phyloP scores from a whole-genome alignment of 1,140 invertebrate species.

The Drepana arcuata region DNA sequence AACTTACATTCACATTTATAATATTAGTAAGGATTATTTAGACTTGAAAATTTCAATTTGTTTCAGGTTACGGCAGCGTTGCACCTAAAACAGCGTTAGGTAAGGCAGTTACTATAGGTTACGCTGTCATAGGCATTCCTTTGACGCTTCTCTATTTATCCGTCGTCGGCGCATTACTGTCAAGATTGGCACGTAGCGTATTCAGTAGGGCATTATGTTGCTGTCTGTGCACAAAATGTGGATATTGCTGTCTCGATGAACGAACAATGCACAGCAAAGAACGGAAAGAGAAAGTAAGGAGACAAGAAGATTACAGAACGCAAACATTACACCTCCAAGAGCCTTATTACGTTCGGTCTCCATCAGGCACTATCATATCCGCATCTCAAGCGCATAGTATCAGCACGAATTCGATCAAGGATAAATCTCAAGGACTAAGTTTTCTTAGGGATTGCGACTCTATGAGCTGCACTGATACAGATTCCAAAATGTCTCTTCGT shows the following conservation, averaged over 20 bases:
- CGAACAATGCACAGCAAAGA: constrained; percentile 85
- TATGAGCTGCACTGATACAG: constrained; percentile 79
- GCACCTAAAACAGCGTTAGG: constrained; percentile 86
- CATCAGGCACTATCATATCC: constrained; percentile 73
- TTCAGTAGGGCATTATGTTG: constrained; percentile 88
- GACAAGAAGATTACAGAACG: constrained; percentile 81
- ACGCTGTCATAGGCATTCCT: constrained; percentile 92
- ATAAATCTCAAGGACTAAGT: constrained; percentile 56
- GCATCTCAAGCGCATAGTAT: constrained; percentile 68
- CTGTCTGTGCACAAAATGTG: constrained; percentile 87
- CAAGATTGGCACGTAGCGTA: constrained; percentile 87
- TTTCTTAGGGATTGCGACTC: constrained; percentile 75
- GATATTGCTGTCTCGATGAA: constrained; percentile 89
- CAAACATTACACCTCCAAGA: constrained; percentile 81
- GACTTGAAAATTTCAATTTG: no score
- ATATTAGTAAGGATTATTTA: no score
- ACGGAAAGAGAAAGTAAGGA: constrained; percentile 80
- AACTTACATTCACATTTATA: no score
- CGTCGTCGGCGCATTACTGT: constrained; percentile 86
- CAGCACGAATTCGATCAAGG: constrained; percentile 74
- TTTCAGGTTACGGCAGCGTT: constrained; percentile 90
- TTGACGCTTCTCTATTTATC: constrained; percentile 91
- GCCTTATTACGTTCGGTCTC: constrained; percentile 84
- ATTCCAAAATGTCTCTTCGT: constrained; percentile 81
- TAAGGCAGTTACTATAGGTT: constrained; percentile 89